Evolutionary conservation across 2,113 vertebrate species (phyloP), one percentile per base, ranked within the genome.

Genomic region (Ptilonorhynchus violaceus): DNA sequence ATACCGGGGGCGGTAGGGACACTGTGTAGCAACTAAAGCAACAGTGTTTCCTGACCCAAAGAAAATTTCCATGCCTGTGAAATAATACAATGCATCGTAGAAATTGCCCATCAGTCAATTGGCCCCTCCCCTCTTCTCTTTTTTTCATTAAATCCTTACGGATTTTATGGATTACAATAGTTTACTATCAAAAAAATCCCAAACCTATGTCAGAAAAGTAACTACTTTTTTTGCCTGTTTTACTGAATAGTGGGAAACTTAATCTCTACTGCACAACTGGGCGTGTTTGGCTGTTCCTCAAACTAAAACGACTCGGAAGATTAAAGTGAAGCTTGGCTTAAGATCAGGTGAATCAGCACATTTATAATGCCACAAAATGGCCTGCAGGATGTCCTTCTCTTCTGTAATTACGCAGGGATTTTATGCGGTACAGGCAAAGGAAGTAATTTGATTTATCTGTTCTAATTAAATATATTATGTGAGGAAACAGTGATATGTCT

Each of bases 261-360:
- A 78, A 87, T 86, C 49, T 76, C 8, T 77, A 28, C 50, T 91
- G 77, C 79, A 44, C 77, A 59, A 12, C 46, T 93, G 86, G 97
- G 95, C 88, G 95, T 94, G 92, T 89, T 93, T 95, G 92, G 91
- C 89, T 94, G 84, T 47, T 96, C 52, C 74, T 91, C 88, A 97
- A 91, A 85, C 56, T 88, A 63, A 90, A 96, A 93, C 60, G 84
- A 79, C 24, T 87, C 4, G 2, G 72, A 95, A 96, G 88, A 96
- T 96, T 94, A 95, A 96, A 96, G 78, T 35, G 37, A 16, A 88
- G 56, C 13, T 97, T 97, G 96, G 95, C 94, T 92, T 73, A 28
- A 25, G 82, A 87, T 94, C 94, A 96, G 95, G 94, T 95, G 92
- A 96, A 93, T 94, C 94, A 97, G 73, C 73, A 77, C 41, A 60